Base-by-base conservation (phyloP, 2,113 vertebrate species). In the Zosterops hypoxanthus region DNA sequence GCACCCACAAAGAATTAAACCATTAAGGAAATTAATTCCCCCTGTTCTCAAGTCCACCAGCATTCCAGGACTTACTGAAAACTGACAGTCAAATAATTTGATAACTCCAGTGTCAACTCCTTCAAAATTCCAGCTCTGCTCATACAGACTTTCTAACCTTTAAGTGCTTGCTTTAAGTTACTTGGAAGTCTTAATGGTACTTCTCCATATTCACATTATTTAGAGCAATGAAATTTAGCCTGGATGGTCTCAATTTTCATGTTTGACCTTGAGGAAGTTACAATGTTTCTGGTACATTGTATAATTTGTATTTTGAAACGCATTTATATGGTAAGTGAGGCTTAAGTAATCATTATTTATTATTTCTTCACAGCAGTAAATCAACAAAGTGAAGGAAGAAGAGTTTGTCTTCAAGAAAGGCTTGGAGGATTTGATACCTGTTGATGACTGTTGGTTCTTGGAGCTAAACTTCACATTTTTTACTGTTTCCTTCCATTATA, bases 71-170 rank as follows among this genome's bases (percentile, higher is more conserved):
- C 46, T 80, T 41, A 73, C 21, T 44, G n/a, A 69, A 90, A 77
- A 69, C n/a, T 2, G 5, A 2, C 3, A 92, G 34, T 28, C 22
- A 56, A 2, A 57, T 34, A 73, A 34, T 68, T 34, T 0, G 1
- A 25, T 15, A 93, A 47, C 18, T 49, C 34, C 42, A 63, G 4
- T 17, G 47, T 6, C 47, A 66, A 75, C 26, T 75, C 53, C 52
- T 59, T 71, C 41, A 47, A 56, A 80, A 50, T 47, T 66, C 36
- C 69, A 56, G 34, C 16, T 28, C 4, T 11, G 7, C n/a, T 31
- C 79, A 60, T 16, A 53, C 23, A 63, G 50, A 59, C 9, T 26
- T 88, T 36, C 36, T 36, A 20, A 64, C 41, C 28, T 55, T 50
- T 34, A 86, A 66, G 26, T 24, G 16, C 42, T 73, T 33, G 6